Conservation (phyloP, 2,888 invertebrate species). For the Eurois occulta region DNA sequence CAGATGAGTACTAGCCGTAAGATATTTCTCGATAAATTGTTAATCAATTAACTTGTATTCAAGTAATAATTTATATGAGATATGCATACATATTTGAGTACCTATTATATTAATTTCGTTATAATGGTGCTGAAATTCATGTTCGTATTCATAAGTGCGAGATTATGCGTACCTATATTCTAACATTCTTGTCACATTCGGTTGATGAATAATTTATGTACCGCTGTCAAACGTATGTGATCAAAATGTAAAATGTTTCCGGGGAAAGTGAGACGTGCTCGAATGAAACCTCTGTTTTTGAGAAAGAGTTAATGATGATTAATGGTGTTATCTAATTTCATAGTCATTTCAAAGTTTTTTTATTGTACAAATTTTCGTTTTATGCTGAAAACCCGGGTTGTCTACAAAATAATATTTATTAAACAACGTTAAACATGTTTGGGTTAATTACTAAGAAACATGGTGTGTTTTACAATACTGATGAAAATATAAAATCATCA, state of each 20-base stretch:
- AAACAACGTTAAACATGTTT: not conserved
- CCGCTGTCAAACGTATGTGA: slow-evolving; percentile 12
- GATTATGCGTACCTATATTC: slow-evolving; percentile 2
- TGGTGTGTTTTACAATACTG: not conserved
- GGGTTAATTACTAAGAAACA: not conserved
- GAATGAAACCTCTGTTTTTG: slow-evolving; percentile 1
- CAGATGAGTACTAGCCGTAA: not conserved
- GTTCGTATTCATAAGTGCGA: not conserved
- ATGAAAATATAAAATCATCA: not conserved
- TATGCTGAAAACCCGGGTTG: not conserved
- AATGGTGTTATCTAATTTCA: slow-evolving; percentile 10
- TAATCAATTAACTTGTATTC: not conserved
- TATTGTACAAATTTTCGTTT: no score
- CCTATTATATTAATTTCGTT: no score
- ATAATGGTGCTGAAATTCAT: no score
- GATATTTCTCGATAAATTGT: not conserved
- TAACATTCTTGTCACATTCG: slow-evolving; percentile 15
- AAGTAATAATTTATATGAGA: not conserved
- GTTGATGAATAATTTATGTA: slow-evolving; percentile 25
- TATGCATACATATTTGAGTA: not conserved
- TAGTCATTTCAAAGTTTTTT: not conserved
- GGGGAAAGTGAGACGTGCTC: slow-evolving; percentile 46
- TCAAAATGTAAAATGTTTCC: slow-evolving; percentile 24
- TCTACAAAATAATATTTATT: not conserved
- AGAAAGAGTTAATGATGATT: slow-evolving; percentile 25